Evolutionary conservation across 2,888 invertebrate species (phyloP), one percentile per base, ranked within the genome.

Genomic region (Theristus sp.): DNA sequence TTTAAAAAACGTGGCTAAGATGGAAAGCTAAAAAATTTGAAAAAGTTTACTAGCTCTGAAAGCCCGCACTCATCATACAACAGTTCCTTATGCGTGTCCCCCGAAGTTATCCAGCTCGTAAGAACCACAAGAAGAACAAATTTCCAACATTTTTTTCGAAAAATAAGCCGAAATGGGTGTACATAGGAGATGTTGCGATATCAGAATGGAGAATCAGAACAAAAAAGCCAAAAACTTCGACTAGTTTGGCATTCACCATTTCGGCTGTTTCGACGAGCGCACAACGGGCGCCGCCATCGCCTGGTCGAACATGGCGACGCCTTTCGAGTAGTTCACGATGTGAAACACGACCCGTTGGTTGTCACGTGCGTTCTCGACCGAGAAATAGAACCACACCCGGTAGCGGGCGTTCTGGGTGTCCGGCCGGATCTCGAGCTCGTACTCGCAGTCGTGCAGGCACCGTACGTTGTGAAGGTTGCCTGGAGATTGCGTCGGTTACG

Each of bases 291-390:
- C 64, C 3, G 70, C 90, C 83, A 94, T 85, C 1, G 89, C 87
- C 31, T 84, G 83, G 66, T 87, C 84, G 73, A 87, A 94, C 56
- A 94, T 79, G 68, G 88, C 91, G 65, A 85, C 83, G 64, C 84
- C 84, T 76, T 94, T 94, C 67, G 90, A 90, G 65, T 96, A 84
- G 77, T 98, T 98, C 1, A 96, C 90, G 62, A 98, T 84, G 75
- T 94, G 93, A 77, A 98, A 91, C 69, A 98, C 85, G 1, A 94
- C 91, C 66, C 89, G 82, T 87, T 88, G 94, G 75, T 94, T 90
- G 63, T 84, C 82, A 68, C 84, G 85, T 0, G 88, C 88, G 74
- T 96, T 96, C 75, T 93, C 93, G 47, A 96, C 93, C 1, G 91
- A 89, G 73, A 96, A 98, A 78, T 96, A 91, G 77, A 93, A 96